Percentiles rank a stretch among this genome's conserved stretches.
Evolutionary conservation across 2,797 vertebrate species (phyloP).

Genomic region (Macropus fuliginosus): DNA sequence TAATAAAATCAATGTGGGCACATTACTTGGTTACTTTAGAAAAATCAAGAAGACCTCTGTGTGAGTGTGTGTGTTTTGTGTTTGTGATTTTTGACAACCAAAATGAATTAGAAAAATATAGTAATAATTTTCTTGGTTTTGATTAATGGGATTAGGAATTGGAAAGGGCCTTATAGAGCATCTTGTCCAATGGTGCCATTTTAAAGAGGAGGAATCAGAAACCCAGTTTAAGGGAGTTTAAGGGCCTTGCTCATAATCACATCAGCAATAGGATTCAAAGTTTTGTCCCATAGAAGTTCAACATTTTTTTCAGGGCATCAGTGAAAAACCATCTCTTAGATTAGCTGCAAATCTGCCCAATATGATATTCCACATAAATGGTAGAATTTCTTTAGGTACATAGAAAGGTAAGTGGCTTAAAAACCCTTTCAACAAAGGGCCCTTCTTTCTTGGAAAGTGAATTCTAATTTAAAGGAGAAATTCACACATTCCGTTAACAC

Average conservation of each 20-base stretch:
- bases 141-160: background rate
- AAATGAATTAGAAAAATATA: slow-evolving; percentile 49
- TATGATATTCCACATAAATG: slow-evolving; percentile 9
- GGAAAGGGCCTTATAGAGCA: background rate
- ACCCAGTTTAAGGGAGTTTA: background rate
- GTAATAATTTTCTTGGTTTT: slow-evolving; percentile 27
- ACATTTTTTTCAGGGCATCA: background rate
- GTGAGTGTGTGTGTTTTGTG: background rate
- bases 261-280: background rate
- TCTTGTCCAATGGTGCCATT: background rate
- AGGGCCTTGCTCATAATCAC: background rate
- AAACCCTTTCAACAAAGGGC: background rate
- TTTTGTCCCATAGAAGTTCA: background rate
- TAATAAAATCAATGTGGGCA: background rate
- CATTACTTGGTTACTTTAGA: slow-evolving; percentile 31
- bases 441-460: slow-evolving; percentile 25
- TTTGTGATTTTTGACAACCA: slow-evolving; percentile 27
- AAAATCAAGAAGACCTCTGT: slow-evolving; percentile 41
- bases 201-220: background rate
- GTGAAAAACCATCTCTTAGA: background rate
- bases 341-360: background rate
- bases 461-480: slow-evolving; percentile 49
- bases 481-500: slow-evolving; percentile 20
- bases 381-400: background rate
- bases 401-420: slow-evolving; percentile 54